Base-by-base conservation (phyloP, 1,140 invertebrate genomes). In the Rhizoglyphus robini region DNA sequence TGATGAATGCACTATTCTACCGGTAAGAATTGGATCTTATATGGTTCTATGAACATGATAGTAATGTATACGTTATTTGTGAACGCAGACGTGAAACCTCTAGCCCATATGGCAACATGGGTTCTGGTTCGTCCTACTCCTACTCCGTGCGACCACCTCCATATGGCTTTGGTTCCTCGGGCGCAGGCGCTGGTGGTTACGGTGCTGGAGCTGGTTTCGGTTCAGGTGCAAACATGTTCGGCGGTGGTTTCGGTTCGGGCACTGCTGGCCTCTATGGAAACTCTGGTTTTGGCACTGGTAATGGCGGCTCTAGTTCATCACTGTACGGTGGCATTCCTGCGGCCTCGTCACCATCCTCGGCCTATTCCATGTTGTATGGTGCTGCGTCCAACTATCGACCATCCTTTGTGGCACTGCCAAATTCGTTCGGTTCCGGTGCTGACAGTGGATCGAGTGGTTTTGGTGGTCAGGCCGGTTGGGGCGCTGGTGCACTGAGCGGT, bases 1-100 rank as follows among this genome's bases (percentile, higher is more conserved):
- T 64, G 18, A 57, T 64, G 47, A 64, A 64, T 29, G 63, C 63
- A 1, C n/a, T 64, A 18, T 64, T 64, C 46, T 64, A 64, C 27
- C 20, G 63, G 63, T 64, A 23, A 49, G 11, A 25, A 4, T 48
- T 23, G 48, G 8, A 8, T n/a, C 20, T 25, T 57, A 27, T 58
- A 25, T 46, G 11, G 36, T 36, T 54, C 34, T 4, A 36, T 32
- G 27, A 49, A 60, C 8, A 8, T 20, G n/a, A n/a, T n/a, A n/a
- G n/a, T n/a, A n/a, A n/a, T n/a, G n/a, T n/a, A n/a, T n/a, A n/a
- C n/a, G n/a, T n/a, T n/a, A n/a, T n/a, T n/a, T n/a, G n/a, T n/a
- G n/a, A n/a, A n/a, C 23, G 47, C 23, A 63, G 61, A 41, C 61
- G 61, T 63, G 61, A 63, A 30, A 63, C 61, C 15, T 58, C 54